These are phyloP conservation scores for Seriola aureovittata DNA, from an alignment of 2,113 vertebrate species.

Conservation along the genomic window DNA sequence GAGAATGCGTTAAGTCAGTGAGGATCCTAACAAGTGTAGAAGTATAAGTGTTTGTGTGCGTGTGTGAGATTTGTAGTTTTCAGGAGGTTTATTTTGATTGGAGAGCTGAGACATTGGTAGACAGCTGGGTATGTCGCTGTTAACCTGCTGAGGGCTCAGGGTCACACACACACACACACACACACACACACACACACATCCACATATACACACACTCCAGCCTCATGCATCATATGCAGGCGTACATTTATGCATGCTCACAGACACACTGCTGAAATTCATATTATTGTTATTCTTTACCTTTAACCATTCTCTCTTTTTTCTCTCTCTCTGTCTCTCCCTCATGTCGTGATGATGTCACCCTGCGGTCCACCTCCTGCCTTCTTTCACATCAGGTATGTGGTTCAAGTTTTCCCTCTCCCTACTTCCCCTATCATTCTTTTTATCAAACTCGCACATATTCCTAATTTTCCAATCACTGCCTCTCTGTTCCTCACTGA, in stretches of 20 bases:
- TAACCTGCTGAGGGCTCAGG: neutral
- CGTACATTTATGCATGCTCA: conserved; percentile 39
- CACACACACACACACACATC: conserved; percentile 16
- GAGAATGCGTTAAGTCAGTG: conserved; percentile 6
- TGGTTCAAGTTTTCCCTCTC: conserved; percentile 22
- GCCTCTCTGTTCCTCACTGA: conserved; percentile 27
- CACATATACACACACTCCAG: neutral
- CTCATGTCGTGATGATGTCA: conserved; percentile 17
- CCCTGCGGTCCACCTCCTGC: conserved; percentile 13
- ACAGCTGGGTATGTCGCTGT: conserved; percentile 49
- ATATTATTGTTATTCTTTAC: conserved; percentile 30
- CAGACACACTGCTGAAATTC: conserved; percentile 22
- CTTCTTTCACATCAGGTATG: conserved; percentile 70
- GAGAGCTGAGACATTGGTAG: conserved; percentile 29
- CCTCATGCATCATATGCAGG: conserved; percentile 18
- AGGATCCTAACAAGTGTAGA: neutral
- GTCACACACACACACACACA: conserved; percentile 26
- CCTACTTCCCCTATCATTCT: neutral
- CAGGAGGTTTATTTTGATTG: conserved; percentile 58
- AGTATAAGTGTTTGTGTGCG: conserved; percentile 34
- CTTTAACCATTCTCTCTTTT: conserved; percentile 28
- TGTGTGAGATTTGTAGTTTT: conserved; percentile 40
- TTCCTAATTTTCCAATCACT: conserved; percentile 43
- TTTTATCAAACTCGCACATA: conserved; percentile 32
- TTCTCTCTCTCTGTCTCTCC: conserved; percentile 28